phyloP scores from a whole-genome alignment of 2,888 invertebrate genomes.

The Ptycholaimellus sp. region DNA sequence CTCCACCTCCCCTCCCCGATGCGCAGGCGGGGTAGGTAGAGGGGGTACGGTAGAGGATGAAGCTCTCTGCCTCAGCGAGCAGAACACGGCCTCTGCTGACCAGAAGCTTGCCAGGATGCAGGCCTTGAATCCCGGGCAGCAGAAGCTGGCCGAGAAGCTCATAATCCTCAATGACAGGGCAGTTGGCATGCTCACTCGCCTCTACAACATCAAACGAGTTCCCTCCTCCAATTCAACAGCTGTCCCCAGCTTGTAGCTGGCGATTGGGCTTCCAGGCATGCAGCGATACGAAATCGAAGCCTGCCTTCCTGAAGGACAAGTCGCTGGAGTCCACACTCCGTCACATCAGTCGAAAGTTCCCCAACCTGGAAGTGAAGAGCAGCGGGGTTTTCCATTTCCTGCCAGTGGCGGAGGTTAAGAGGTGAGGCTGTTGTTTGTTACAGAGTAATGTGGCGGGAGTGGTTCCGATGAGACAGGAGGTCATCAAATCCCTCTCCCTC shows the following conservation, averaged over 20 bases:
- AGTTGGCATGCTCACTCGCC: slow-evolving; percentile 79
- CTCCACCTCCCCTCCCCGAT: too few relatives aligned
- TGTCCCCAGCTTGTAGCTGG: too few relatives aligned
- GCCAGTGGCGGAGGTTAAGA: not conserved
- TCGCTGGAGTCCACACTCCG: slow-evolving; percentile 85
- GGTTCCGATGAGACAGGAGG: slow-evolving; percentile 61
- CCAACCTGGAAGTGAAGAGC: slow-evolving; percentile 51
- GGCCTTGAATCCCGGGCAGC: too few relatives aligned
- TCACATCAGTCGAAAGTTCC: slow-evolving; percentile 75
- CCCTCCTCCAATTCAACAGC: too few relatives aligned
- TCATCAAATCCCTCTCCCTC: slow-evolving; percentile 76
- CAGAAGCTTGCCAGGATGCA: too few relatives aligned
- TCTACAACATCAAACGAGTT: slow-evolving; percentile 99
- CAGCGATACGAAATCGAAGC: slow-evolving; percentile 90
- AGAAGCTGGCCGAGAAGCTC: slow-evolving; percentile 89
- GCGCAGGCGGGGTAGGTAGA: too few relatives aligned
- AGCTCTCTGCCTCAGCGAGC: too few relatives aligned
- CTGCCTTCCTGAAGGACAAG: slow-evolving; percentile 84
- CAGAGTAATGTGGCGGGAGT: slow-evolving; percentile 45
- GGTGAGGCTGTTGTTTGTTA: slow-evolving; percentile 7
- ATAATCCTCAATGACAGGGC: slow-evolving; percentile 88
- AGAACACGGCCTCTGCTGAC: too few relatives aligned
- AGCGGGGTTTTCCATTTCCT: slow-evolving; percentile 1
- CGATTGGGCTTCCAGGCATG: too few relatives aligned
- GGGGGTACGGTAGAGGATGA: too few relatives aligned